phyloP scores from a whole-genome alignment of 2,797 vertebrate species.

The Manis pentadactyla region DNA sequence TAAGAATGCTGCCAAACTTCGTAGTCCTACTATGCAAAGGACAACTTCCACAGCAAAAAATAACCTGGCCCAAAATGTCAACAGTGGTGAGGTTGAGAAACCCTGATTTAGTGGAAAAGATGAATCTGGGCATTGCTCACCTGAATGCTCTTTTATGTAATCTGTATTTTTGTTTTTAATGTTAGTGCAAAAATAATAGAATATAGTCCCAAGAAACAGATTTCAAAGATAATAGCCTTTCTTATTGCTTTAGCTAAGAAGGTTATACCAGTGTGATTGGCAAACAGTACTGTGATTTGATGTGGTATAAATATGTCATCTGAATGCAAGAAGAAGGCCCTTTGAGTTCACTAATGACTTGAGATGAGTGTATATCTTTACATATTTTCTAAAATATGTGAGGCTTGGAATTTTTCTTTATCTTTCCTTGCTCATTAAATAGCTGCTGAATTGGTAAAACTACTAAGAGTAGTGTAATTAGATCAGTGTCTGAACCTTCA shows the following conservation, averaged over 20 bases:
- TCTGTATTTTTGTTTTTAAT: conserved; percentile 18
- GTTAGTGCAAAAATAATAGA: neutral
- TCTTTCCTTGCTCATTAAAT: neutral
- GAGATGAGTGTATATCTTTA: neutral
- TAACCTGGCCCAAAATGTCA: neutral
- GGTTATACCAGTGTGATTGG: neutral
- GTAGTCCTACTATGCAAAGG: neutral
- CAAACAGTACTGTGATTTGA: neutral
- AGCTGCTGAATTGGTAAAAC: conserved; percentile 22
- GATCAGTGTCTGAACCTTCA: neutral
- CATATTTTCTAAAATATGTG: conserved; percentile 13
- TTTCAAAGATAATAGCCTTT: neutral
- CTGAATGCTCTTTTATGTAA: neutral
- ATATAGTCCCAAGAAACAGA: neutral
- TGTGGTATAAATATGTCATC: neutral
- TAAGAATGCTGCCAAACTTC: neutral
- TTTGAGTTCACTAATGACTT: neutral
- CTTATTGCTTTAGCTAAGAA: neutral
- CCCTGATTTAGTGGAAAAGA: neutral
- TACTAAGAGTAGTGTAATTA: neutral
- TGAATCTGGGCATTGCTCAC: neutral
- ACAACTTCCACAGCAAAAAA: neutral
- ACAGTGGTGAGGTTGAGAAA: neutral
- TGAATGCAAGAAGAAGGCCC: neutral
- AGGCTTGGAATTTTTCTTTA: neutral